Conservation (phyloP, 2,797 vertebrate genomes). For the Uromys caudimaculatus region DNA sequence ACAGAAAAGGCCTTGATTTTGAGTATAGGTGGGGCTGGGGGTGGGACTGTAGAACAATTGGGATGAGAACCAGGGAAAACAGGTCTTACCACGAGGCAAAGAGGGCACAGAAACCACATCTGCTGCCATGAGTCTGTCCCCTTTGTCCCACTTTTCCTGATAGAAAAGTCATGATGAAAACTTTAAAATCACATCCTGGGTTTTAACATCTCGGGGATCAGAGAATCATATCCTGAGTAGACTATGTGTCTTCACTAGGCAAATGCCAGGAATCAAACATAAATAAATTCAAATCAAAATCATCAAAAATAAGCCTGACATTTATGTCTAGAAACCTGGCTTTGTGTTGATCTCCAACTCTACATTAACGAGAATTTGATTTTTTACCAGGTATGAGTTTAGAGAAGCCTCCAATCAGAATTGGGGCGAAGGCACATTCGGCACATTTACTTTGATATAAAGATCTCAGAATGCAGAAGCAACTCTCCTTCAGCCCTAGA, state of each 20-base stretch:
- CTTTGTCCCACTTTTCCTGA: not conserved
- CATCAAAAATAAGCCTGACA: constrained; percentile 17
- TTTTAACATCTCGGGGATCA: not conserved
- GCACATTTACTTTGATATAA: not conserved
- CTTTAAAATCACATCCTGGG: not conserved
- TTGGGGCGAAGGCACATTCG: not conserved
- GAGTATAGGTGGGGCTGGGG: not conserved
- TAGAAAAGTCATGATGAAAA: not conserved
- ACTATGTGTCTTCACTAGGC: not conserved
- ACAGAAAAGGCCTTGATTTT: constrained; percentile 45
- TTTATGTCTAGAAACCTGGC: not conserved
- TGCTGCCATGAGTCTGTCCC: not conserved
- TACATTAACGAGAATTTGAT: not conserved
- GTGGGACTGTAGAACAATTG: not conserved
- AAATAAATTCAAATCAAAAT: not conserved
- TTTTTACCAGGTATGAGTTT: not conserved
- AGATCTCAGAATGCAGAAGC: not conserved
- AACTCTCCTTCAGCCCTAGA: not conserved
- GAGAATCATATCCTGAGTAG: not conserved
- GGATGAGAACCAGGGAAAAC: not conserved
- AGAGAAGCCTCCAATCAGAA: not conserved
- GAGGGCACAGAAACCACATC: not conserved
- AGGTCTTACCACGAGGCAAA: not conserved
- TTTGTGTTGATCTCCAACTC: not conserved
- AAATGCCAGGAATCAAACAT: not conserved